phyloP scores from a whole-genome alignment of 2,888 invertebrate species.

The Lithosia quadra region DNA sequence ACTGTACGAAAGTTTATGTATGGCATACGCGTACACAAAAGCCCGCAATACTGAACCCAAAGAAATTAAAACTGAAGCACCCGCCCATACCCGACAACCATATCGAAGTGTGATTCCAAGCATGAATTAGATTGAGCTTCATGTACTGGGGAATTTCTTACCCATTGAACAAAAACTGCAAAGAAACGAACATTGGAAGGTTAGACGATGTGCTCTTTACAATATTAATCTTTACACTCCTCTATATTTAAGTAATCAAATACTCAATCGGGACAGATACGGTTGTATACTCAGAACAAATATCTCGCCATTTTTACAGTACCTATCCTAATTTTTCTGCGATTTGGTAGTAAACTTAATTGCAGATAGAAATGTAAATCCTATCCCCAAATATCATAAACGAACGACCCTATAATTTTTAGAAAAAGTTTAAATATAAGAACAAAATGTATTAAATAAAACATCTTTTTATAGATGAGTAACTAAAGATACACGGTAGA shows the following conservation, averaged over 20 bases:
- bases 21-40: conserved; percentile 99
- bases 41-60: conserved; percentile 90
- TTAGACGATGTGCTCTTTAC: conserved; percentile 29
- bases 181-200: conserved; percentile 30
- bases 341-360: neutral
- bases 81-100: conserved; percentile 74
- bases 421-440: neutral
- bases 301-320: conserved; percentile 10
- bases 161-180: conserved; percentile 31
- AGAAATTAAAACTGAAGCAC: conserved; percentile 88
- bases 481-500: neutral
- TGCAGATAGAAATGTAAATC: neutral
- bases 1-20: conserved; percentile 97
- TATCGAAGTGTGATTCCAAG: conserved; percentile 74
- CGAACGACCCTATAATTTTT: neutral
- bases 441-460: conserved; percentile 4
- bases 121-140: conserved; percentile 35
- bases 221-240: conserved; percentile 33
- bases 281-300: conserved; percentile 25
- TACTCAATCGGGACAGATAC: conserved; percentile 40
- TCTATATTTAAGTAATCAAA: conserved; percentile 33
- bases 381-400: neutral
- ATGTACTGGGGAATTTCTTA: conserved; percentile 25
- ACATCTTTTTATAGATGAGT: neutral
- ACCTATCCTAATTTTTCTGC: neutral